Percentiles rank a stretch among this genome's conserved stretches.
These are phyloP conservation scores for Festucalex cinctus DNA, from an alignment of 2,113 vertebrate genomes.

Conservation along the genomic window DNA sequence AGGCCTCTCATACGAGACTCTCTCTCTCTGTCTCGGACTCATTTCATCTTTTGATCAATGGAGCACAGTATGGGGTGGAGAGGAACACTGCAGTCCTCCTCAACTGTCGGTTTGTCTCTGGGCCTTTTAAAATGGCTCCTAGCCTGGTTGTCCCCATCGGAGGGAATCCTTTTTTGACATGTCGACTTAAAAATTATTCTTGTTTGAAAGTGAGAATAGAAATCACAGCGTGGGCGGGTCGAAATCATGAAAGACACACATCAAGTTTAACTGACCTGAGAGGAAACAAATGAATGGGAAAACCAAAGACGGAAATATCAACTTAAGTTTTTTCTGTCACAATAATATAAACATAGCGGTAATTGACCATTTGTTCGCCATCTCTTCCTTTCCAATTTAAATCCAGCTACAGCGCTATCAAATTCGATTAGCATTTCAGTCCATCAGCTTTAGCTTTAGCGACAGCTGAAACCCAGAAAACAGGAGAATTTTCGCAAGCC, in stretches of 20 bases:
- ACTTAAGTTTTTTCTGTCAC: not conserved
- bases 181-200: too few relatives aligned
- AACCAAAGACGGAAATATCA: not conserved
- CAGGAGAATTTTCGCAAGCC: conserved; percentile 28
- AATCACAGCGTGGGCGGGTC: not conserved
- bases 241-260: not conserved
- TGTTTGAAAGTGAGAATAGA: not conserved
- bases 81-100: conserved; percentile 33
- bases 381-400: conserved; percentile 17
- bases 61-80: conserved; percentile 39
- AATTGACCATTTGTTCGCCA: not conserved
- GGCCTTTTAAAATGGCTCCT: conserved; percentile 32
- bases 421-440: conserved; percentile 3
- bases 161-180: conserved; percentile 25
- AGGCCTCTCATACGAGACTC: conserved; percentile 61
- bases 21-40: conserved; percentile 30
- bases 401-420: conserved; percentile 13
- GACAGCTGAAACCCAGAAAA: conserved; percentile 19
- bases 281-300: conserved; percentile 7
- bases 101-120: conserved; percentile 31
- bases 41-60: conserved; percentile 57
- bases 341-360: conserved; percentile 1
- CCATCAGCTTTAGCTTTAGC: conserved; percentile 12
- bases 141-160: conserved; percentile 25
- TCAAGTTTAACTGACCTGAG: not conserved